Evolutionary conservation across 2,113 vertebrate species (phyloP).

Genomic region (Gasterosteus nipponicus): DNA sequence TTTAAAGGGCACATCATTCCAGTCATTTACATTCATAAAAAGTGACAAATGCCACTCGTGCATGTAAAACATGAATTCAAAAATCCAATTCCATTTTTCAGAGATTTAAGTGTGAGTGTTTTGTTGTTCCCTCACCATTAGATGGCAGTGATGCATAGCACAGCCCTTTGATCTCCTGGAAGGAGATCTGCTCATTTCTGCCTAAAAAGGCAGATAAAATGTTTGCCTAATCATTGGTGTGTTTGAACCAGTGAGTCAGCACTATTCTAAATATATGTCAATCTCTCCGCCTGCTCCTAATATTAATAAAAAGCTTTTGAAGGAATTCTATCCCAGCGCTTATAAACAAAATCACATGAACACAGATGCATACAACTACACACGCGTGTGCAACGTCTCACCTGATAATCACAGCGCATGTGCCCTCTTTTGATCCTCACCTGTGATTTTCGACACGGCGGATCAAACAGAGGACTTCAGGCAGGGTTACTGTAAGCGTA

Average conservation of each 20-base stretch:
- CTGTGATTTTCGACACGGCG: slow-evolving; percentile 26
- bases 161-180: slow-evolving; percentile 17
- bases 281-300: neutral
- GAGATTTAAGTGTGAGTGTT: neutral
- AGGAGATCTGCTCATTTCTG: slow-evolving; percentile 6
- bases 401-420: neutral
- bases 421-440: slow-evolving; percentile 12
- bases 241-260: slow-evolving; percentile 61
- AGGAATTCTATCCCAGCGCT: neutral
- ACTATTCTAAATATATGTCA: slow-evolving; percentile 1
- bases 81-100: neutral
- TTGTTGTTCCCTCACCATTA: slow-evolving; percentile 68
- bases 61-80: neutral
- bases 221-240: slow-evolving; percentile 24
- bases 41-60: neutral
- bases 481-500: slow-evolving; percentile 46
- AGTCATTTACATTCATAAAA: neutral
- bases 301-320: neutral
- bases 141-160: slow-evolving; percentile 83
- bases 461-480: neutral
- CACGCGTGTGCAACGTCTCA: neutral
- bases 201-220: slow-evolving; percentile 28
- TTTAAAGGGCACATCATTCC: neutral
- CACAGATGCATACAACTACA: neutral
- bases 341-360: slow-evolving; percentile 14